Percentiles rank a stretch among this genome's conserved stretches.
Conservation (phyloP, 2,888 invertebrate species). For the Thalpophila matura region DNA sequence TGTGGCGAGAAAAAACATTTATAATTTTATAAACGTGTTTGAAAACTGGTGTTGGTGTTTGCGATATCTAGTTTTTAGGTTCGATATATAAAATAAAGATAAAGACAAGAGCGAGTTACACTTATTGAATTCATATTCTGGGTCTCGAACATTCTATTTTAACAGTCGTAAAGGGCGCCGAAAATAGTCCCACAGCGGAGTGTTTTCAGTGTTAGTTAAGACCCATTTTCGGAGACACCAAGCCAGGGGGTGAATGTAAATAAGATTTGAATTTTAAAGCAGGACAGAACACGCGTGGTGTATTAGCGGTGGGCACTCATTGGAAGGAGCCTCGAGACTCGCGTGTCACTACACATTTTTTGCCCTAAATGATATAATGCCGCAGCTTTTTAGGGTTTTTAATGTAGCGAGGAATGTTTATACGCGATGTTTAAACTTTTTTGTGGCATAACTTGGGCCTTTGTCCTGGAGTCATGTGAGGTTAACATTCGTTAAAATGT, state of each 20-base stretch:
- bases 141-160: conserved; percentile 83
- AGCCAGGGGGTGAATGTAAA: conserved; percentile 84
- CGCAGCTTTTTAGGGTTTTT: conserved; percentile 51
- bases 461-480: conserved; percentile 60
- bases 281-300: conserved; percentile 64
- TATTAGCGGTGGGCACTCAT: conserved; percentile 49
- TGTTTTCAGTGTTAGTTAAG: conserved; percentile 79
- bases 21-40: conserved; percentile 4
- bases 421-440: conserved; percentile 58
- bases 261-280: conserved; percentile 87
- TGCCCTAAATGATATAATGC: conserved; percentile 59
- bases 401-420: conserved; percentile 55
- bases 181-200: conserved; percentile 82
- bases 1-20: neutral
- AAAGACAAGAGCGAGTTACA: conserved; percentile 51
- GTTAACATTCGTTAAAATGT: conserved; percentile 64
- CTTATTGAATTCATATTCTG: conserved; percentile 84
- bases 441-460: conserved; percentile 59
- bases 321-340: conserved; percentile 44
- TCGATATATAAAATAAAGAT: conserved; percentile 29
- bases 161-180: conserved; percentile 79
- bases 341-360: conserved; percentile 59
- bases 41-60: neutral
- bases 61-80: neutral
- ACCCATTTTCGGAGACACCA: conserved; percentile 78